These are phyloP conservation scores for Halcyon senegalensis DNA, from an alignment of 2,113 vertebrate species.

Conservation along the genomic window DNA sequence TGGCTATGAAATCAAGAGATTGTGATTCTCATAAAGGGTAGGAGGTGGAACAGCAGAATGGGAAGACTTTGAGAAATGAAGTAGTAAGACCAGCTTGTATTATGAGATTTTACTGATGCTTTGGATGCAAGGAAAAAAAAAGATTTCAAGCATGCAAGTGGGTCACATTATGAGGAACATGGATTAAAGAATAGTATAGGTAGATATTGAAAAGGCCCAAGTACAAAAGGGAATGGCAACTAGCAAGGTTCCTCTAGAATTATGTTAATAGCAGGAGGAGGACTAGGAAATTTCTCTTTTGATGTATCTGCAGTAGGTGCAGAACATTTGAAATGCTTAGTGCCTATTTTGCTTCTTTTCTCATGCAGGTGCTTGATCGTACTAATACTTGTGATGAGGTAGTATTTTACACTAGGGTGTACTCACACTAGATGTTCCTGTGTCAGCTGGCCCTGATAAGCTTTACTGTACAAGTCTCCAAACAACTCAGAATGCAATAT, in stretches of 20 bases:
- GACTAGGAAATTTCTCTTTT: background rate
- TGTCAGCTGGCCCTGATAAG: background rate
- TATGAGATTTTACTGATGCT: background rate
- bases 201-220: background rate
- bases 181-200: background rate
- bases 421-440: background rate
- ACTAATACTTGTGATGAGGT: background rate
- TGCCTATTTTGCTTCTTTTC: background rate
- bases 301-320: background rate
- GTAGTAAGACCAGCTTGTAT: background rate
- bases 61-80: background rate
- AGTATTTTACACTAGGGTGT: background rate
- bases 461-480: background rate
- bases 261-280: background rate
- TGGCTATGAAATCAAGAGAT: background rate
- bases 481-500: background rate
- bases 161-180: background rate
- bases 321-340: background rate
- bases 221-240: background rate
- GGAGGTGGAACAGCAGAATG: background rate
- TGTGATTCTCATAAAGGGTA: background rate
- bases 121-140: background rate
- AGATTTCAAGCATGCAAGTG: background rate
- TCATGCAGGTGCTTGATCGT: background rate
- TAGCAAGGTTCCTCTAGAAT: background rate